Evolutionary conservation across 2,113 vertebrate species (phyloP), one percentile per base, ranked within the genome.

Genomic region (Alethe castanea): DNA sequence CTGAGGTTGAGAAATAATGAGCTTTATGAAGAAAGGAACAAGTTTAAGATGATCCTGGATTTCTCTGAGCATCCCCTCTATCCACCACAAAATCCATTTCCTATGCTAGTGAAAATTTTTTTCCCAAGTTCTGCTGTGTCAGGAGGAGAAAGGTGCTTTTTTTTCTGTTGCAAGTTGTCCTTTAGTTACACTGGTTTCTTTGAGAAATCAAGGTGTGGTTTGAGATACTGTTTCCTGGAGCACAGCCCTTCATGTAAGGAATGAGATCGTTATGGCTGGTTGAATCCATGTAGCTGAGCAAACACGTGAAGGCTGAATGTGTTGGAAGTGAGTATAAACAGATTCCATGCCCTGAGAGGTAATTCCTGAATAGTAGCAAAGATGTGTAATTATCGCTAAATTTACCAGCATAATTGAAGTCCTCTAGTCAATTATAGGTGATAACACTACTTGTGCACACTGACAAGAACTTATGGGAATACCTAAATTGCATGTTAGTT

Each of bases 331-430:
- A 89, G 65, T 62, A 62, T 82, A 77, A 92, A 87, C 74, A 95
- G 57, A 94, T 93, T 88, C 77, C 45, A 45, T 83, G 94, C 92
- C 92, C 87, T 72, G 71, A 83, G 85, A 92, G 93, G 59, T 91
- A 91, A 81, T 95, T 95, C 47, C 42, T 82, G 33, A 91, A 31
- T 38, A 29, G 79, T 95, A 54, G 74, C 71, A 96, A 81, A 90
- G 79, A 67, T 81, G 62, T 85, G 71, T 95, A 90, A 93, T 95
- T 87, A 82, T 88, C 86, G 57, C 88, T 93, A 92, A 96, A 96
- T 95, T 91, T 87, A 61, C 91, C 81, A 82, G 45, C 45, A 29
- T 90, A 91, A 91, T 73, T 94, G 73, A 95, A 85, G 70, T 82
- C 24, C 56, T 91, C 20, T 54, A 86, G 79, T 80, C 76, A 91